Percentiles rank a stretch among this genome's conserved stretches.
Evolutionary conservation across 2,797 vertebrate species (phyloP).

Genomic region (Sebastes vulpes): DNA sequence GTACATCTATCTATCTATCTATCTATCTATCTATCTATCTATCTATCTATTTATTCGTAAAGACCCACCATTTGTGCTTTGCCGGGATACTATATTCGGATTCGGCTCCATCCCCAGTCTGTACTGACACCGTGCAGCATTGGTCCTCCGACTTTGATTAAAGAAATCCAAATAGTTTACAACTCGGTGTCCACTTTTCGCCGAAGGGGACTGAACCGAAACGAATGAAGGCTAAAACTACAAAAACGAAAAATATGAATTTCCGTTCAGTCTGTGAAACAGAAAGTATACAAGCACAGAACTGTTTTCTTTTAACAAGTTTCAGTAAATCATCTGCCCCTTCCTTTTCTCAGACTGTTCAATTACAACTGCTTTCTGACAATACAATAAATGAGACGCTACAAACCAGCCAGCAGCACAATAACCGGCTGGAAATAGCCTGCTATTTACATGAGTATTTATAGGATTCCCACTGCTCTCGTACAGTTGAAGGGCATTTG

Average conservation of each 20-base stretch:
- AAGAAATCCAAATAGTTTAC: too few relatives aligned
- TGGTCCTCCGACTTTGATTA: too few relatives aligned
- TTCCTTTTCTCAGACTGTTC: not conserved
- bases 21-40: too few relatives aligned
- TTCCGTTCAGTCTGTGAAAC: not conserved
- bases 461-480: constrained; percentile 49
- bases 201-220: not conserved
- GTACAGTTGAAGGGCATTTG: constrained; percentile 53
- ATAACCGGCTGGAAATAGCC: constrained; percentile 40
- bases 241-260: not conserved
- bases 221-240: not conserved
- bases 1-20: too few relatives aligned
- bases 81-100: not conserved
- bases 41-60: too few relatives aligned
- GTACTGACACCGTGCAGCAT: not conserved
- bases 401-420: not conserved
- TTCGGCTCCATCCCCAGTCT: not conserved
- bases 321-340: too few relatives aligned
- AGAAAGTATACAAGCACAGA: not conserved
- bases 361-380: constrained; percentile 17
- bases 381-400: constrained; percentile 31
- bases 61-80: not conserved
- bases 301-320: not conserved
- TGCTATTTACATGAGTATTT: constrained; percentile 60
- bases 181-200: too few relatives aligned